phyloP scores from a whole-genome alignment of 2,888 invertebrate species.

The Archips xylosteana region DNA sequence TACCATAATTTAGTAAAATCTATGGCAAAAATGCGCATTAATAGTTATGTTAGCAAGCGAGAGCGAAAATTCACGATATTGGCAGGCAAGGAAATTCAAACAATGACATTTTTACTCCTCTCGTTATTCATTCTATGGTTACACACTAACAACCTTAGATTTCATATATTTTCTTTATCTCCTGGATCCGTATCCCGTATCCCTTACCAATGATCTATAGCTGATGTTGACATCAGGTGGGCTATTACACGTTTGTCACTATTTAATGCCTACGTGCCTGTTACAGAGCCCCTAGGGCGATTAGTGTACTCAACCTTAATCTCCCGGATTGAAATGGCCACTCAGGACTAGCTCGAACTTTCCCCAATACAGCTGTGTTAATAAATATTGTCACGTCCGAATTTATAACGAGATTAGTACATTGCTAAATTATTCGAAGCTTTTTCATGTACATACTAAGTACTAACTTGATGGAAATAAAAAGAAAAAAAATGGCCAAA shows the following conservation, averaged over 20 bases:
- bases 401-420: background rate
- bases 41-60: too few relatives aligned
- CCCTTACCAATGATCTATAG: conserved; percentile 26
- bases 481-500: too few relatives aligned
- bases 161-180: background rate
- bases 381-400: conserved; percentile 8
- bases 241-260: conserved; percentile 33
- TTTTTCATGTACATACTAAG: background rate
- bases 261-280: conserved; percentile 21
- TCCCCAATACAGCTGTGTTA: conserved; percentile 13
- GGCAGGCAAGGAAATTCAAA: too few relatives aligned
- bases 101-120: too few relatives aligned
- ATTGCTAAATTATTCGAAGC: background rate
- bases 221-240: conserved; percentile 30
- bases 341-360: conserved; percentile 22
- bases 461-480: too few relatives aligned
- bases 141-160: background rate
- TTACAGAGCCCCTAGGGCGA: conserved; percentile 16
- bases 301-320: conserved; percentile 22
- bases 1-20: too few relatives aligned
- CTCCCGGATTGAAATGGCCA: conserved; percentile 26
- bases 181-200: background rate
- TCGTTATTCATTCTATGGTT: too few relatives aligned
- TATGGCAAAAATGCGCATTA: too few relatives aligned
- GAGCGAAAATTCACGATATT: too few relatives aligned